Conservation (phyloP, 2,113 vertebrate genomes). For the Odocoileus virginianus region DNA sequence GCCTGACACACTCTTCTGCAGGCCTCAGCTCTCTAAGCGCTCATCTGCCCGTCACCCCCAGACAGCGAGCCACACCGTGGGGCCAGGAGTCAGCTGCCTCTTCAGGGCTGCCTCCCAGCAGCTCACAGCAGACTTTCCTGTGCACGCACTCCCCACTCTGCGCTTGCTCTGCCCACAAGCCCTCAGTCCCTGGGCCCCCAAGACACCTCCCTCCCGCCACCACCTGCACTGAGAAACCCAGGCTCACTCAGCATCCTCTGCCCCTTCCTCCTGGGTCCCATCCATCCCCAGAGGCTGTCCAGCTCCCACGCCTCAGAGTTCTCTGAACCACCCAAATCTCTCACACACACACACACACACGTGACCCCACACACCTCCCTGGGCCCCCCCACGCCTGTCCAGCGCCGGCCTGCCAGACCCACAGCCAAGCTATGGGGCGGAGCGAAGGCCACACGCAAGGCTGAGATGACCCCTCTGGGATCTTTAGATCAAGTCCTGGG, state of each 20-base stretch:
- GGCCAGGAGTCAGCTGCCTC: background rate
- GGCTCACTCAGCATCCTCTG: background rate
- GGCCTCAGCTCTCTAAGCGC: background rate
- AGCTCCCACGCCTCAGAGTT: background rate
- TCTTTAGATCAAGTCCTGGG: background rate
- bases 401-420: too few species aligned
- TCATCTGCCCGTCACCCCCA: background rate
- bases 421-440: background rate
- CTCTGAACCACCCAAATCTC: background rate
- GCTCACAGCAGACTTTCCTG: background rate
- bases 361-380: background rate
- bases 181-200: background rate
- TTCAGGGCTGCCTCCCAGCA: background rate
- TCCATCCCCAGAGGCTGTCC: too few species aligned
- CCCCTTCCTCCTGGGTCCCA: background rate
- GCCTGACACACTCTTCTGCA: background rate
- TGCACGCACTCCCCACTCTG: background rate
- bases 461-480: background rate
- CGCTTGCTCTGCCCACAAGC: background rate
- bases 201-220: too few species aligned
- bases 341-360: background rate
- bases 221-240: rapidly evolving
- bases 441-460: rapidly evolving
- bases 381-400: background rate
- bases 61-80: rapidly evolving